Evolutionary conservation across 2,797 vertebrate species (phyloP).

Genomic region (Margarornis squamiger): DNA sequence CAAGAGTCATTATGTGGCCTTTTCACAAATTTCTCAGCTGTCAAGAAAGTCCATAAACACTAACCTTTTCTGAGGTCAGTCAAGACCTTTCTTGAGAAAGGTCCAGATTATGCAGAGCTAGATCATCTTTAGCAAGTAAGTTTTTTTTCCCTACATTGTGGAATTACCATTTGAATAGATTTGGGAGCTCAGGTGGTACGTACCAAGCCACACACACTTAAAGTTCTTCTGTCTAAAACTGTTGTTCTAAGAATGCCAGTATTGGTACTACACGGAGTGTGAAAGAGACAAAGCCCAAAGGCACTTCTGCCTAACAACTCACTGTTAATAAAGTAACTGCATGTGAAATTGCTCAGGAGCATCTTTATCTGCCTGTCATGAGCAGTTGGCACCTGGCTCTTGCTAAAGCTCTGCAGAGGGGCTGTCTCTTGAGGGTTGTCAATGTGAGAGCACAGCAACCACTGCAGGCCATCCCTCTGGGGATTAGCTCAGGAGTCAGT

Average conservation of each 20-base stretch:
- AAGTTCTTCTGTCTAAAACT: not conserved
- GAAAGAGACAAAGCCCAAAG: not conserved
- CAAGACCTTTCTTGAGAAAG: not conserved
- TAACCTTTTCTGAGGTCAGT: not conserved
- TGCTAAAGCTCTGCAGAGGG: not conserved
- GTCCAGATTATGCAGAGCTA: not conserved
- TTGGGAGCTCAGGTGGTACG: rapidly evolving
- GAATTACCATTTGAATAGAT: not conserved
- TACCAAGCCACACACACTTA: not conserved
- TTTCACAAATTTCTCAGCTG: not conserved
- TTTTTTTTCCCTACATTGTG: not conserved
- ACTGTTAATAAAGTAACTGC: not conserved
- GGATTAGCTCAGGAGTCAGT: not conserved
- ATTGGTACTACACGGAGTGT: not conserved
- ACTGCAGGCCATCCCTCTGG: not conserved
- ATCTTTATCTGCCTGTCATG: not conserved
- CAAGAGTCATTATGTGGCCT: not conserved
- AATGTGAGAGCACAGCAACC: not conserved
- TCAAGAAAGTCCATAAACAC: not conserved
- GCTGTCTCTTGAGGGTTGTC: not conserved
- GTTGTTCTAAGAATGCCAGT: not conserved
- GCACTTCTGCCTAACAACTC: not conserved
- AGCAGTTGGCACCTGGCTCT: not conserved
- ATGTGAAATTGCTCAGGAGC: not conserved
- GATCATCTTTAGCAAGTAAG: not conserved